Evolutionary conservation across 2,113 vertebrate species (phyloP).

Genomic region (Gopherus evgoodei): DNA sequence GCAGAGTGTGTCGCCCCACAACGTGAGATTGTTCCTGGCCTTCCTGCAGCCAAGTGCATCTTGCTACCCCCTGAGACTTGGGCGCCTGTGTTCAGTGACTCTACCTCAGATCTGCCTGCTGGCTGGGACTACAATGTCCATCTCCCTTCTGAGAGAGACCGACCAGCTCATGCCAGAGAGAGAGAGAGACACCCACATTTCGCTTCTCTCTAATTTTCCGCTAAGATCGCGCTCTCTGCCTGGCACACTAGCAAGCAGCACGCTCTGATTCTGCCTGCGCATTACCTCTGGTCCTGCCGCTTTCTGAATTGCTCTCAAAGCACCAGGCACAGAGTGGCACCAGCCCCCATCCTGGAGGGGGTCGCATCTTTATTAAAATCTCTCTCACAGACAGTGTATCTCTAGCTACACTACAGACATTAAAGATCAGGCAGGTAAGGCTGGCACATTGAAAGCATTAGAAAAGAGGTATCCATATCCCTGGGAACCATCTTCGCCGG

Average conservation of each 20-base stretch:
- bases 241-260: fast-evolving
- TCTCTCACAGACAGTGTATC: background rate
- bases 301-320: background rate
- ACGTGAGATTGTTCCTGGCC: no score
- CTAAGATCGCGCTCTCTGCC: fast-evolving
- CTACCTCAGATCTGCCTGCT: no score
- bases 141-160: no score
- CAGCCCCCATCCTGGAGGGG: background rate
- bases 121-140: no score
- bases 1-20: no score
- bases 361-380: slow-evolving; percentile 72
- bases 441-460: background rate
- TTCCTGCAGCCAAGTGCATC: no score
- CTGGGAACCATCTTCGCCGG: background rate
- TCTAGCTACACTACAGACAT: background rate
- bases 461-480: background rate
- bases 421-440: background rate
- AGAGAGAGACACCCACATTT: no score
- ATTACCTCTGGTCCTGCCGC: background rate
- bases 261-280: background rate
- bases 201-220: background rate
- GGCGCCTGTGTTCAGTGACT: no score
- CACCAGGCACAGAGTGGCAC: slow-evolving; percentile 4
- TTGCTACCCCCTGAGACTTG: no score
- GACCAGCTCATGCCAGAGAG: no score